Conservation (phyloP, 2,113 vertebrate genomes). For the Donacobius atricapilla region DNA sequence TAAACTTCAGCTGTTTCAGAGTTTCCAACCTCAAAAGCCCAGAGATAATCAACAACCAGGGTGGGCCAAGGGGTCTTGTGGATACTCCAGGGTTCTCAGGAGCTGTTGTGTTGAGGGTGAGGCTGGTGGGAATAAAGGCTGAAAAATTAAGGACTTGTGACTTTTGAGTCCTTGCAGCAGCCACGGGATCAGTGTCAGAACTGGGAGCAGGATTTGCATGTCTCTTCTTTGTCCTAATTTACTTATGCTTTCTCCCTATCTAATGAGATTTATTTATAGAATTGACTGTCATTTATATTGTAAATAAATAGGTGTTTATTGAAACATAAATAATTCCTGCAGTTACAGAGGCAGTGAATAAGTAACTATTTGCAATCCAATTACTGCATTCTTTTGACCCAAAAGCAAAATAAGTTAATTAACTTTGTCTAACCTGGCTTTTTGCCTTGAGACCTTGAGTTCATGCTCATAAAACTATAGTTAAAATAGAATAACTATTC, state of each 20-base stretch:
- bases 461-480: not conserved
- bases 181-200: not conserved
- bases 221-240: not conserved
- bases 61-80: not conserved
- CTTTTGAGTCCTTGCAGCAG: not conserved
- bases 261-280: not conserved
- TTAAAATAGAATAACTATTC: slow-evolving; percentile 31
- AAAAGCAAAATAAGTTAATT: not conserved
- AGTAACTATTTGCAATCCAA: slow-evolving; percentile 5
- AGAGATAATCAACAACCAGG: not conserved
- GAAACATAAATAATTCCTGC: not conserved
- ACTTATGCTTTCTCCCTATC: not conserved
- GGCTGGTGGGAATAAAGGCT: not conserved
- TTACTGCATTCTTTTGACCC: not conserved
- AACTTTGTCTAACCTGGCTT: not conserved
- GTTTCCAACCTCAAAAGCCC: not conserved
- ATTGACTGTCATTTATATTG: not conserved
- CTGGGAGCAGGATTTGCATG: not conserved
- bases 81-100: not conserved
- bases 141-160: not conserved
- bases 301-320: slow-evolving; percentile 19
- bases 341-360: not conserved
- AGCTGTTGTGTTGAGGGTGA: not conserved
- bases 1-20: not conserved
- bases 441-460: not conserved